Percentiles rank a stretch among this genome's conserved stretches.
Evolutionary conservation across 1,140 invertebrate species (phyloP).

Genomic region (Drosophila lacertosa): DNA sequence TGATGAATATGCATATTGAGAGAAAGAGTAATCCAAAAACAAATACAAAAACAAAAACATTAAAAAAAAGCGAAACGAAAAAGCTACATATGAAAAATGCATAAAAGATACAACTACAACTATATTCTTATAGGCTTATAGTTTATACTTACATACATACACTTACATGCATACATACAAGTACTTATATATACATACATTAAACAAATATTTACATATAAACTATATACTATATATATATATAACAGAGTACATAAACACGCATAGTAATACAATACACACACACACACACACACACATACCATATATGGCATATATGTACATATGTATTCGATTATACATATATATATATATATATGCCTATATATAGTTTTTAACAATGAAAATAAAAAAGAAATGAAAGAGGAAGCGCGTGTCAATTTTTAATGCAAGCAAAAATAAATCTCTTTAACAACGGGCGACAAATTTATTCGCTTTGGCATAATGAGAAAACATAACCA

Average conservation of each 20-base stretch:
- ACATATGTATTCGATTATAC: slow-evolving; percentile 44
- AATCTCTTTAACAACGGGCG: slow-evolving; percentile 11
- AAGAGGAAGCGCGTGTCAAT: slow-evolving; percentile 70
- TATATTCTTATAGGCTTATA: slow-evolving; percentile 83
- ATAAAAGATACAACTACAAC: slow-evolving; percentile 69
- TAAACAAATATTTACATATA: slow-evolving; percentile 57
- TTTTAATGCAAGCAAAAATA: slow-evolving; percentile 55
- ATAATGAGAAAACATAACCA: slow-evolving; percentile 53
- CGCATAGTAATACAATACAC: slow-evolving; percentile 59
- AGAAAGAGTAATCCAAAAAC: slow-evolving; percentile 53
- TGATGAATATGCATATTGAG: slow-evolving; percentile 71
- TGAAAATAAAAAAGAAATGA: slow-evolving; percentile 9
- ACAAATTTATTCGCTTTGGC: slow-evolving; percentile 36
- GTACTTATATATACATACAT: slow-evolving; percentile 34
- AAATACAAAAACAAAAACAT: slow-evolving; percentile 30
- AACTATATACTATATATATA: slow-evolving; percentile 52
- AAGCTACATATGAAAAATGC: slow-evolving; percentile 52
- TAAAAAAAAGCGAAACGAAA: slow-evolving; percentile 26
- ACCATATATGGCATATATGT: slow-evolving; percentile 32
- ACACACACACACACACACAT: slow-evolving; percentile 18
- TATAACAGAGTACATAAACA: slow-evolving; percentile 60
- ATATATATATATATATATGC: slow-evolving; percentile 38
- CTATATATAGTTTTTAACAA: slow-evolving; percentile 73
- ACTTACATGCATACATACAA: slow-evolving; percentile 41
- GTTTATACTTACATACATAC: slow-evolving; percentile 76